Percentiles rank a stretch among this genome's conserved stretches.
phyloP scores from a whole-genome alignment of 1,140 invertebrate species.

The Pachypsylla venusta region DNA sequence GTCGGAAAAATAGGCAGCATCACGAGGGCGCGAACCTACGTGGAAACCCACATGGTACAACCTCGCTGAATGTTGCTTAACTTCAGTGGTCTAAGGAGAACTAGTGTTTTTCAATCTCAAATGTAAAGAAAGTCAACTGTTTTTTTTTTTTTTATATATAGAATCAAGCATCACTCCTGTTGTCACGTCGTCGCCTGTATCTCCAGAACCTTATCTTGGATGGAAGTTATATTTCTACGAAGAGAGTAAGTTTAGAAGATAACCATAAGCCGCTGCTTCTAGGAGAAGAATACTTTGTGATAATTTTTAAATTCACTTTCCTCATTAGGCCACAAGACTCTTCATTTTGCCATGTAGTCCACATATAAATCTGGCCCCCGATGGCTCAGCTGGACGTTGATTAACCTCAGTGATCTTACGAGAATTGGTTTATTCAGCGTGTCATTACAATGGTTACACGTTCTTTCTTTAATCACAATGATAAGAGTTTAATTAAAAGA shows the following conservation, averaged over 20 bases:
- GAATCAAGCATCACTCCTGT: neutral
- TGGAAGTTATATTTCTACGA: conserved; percentile 54
- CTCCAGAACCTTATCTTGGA: conserved; percentile 35
- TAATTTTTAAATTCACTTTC: conserved; percentile 6
- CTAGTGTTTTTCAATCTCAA: no score
- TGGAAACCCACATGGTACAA: neutral
- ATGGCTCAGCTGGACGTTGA: no score
- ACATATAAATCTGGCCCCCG: no score
- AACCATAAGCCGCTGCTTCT: neutral
- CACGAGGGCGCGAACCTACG: neutral
- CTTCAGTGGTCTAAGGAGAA: no score
- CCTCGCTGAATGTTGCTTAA: no score
- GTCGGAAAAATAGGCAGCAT: neutral
- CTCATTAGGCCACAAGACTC: neutral
- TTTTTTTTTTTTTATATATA: neutral
- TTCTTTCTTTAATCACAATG: conserved; percentile 13
- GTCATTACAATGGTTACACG: neutral
- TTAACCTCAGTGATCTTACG: no score
- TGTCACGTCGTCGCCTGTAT: neutral
- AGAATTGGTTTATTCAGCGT: neutral
- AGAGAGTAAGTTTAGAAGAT: conserved; percentile 34
- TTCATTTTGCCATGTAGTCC: neutral
- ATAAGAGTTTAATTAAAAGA: conserved; percentile 20
- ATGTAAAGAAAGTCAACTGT: neutral
- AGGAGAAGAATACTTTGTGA: neutral